Percentiles rank a stretch among this genome's conserved stretches.
Conservation (phyloP, 1,140 invertebrate genomes). For the Lineus longissimus region DNA sequence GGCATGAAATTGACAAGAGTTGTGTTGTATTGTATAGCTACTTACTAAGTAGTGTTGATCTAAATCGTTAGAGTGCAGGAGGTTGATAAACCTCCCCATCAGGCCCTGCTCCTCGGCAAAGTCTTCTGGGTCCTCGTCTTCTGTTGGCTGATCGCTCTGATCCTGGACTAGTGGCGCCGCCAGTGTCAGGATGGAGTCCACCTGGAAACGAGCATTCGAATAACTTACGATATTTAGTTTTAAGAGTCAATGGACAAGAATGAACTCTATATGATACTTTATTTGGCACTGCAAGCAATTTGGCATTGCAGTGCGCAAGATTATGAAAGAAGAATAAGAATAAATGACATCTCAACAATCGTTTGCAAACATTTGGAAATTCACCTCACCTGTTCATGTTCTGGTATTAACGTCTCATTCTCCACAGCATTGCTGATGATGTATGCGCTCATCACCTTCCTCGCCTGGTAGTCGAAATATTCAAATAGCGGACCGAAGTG, state of each 20-base stretch:
- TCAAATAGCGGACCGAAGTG: constrained; percentile 81
- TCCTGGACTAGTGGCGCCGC: constrained; percentile 83
- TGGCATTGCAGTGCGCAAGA: too few relatives aligned
- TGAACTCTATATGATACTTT: too few relatives aligned
- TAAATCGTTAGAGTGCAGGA: constrained; percentile 67
- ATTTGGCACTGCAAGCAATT: too few relatives aligned
- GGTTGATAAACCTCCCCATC: constrained; percentile 84
- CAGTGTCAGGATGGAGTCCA: constrained; percentile 74
- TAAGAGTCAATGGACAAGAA: too few relatives aligned
- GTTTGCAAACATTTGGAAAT: too few relatives aligned
- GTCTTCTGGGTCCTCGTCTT: constrained; percentile 82
- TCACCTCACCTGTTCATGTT: constrained; percentile 77
- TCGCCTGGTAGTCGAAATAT: constrained; percentile 84
- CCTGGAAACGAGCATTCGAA: constrained; percentile 57
- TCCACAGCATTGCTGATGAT: constrained; percentile 84
- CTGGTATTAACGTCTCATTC: constrained; percentile 81
- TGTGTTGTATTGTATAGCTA: too few relatives aligned
- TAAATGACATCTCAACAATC: too few relatives aligned
- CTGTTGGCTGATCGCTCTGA: constrained; percentile 67
- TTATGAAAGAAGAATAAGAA: too few relatives aligned
- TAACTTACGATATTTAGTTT: too few relatives aligned
- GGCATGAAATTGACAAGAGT: background rate
- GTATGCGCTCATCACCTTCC: constrained; percentile 82
- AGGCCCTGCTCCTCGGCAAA: constrained; percentile 95
- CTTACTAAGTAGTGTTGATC: constrained; percentile 85